phyloP scores from a whole-genome alignment of 2,797 vertebrate species.

The Pterois miles region DNA sequence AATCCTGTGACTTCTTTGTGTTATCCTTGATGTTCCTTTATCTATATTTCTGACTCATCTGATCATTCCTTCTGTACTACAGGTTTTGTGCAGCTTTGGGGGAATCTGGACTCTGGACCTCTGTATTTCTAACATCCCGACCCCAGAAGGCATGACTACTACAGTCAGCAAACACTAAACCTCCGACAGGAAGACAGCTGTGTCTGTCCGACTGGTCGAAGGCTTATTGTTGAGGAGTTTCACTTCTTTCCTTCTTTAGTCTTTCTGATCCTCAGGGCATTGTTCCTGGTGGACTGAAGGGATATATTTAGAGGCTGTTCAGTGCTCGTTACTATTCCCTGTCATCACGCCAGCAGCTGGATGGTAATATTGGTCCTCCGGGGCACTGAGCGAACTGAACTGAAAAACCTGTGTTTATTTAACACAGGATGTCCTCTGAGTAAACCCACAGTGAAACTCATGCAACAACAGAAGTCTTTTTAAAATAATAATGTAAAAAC shows the following conservation, averaged over 20 bases:
- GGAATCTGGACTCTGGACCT: neutral
- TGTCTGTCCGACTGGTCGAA: neutral
- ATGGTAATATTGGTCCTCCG: neutral
- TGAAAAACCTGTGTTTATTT: slow-evolving; percentile 18
- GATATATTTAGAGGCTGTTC: slow-evolving; percentile 23
- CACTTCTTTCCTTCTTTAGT: neutral
- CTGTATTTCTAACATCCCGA: neutral
- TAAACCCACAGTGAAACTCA: slow-evolving; percentile 19
- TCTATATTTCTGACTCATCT: neutral
- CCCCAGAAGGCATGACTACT: neutral
- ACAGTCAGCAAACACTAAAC: neutral
- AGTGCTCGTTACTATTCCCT: neutral
- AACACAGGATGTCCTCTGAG: slow-evolving; percentile 10
- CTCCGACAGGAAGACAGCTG: slow-evolving; percentile 20
- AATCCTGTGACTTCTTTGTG: too few relatives aligned
- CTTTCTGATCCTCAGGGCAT: neutral
- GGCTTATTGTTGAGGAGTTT: slow-evolving; percentile 11
- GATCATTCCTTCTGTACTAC: neutral
- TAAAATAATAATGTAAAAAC: neutral
- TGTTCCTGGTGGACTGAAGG: slow-evolving; percentile 9
- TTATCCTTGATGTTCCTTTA: too few relatives aligned
- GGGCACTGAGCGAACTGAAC: neutral
- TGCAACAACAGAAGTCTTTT: neutral
- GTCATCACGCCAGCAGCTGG: slow-evolving; percentile 27
- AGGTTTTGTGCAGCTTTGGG: neutral